Percentiles rank a stretch among this genome's conserved stretches.
Evolutionary conservation across 2,113 vertebrate species (phyloP).

Genomic region (Ursus arctos): DNA sequence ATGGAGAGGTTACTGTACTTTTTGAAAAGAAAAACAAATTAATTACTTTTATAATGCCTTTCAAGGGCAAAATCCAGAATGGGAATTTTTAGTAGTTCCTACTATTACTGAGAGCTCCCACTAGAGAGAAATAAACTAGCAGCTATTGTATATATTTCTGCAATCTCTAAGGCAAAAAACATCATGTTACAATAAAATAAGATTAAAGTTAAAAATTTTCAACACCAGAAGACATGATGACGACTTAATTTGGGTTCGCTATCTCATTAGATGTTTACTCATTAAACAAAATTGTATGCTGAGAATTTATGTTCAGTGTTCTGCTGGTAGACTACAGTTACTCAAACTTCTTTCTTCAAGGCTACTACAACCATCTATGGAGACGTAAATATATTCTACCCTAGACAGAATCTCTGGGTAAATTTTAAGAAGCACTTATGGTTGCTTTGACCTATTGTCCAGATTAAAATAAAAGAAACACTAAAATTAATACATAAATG

Average conservation of each 20-base stretch:
- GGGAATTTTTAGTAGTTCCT: not conserved
- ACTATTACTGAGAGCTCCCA: not conserved
- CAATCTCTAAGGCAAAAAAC: not conserved
- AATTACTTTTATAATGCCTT: not conserved
- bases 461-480: conserved; percentile 44
- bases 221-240: not conserved
- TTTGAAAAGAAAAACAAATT: conserved; percentile 28
- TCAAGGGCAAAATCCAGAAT: conserved; percentile 32
- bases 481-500: not conserved
- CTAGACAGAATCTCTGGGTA: not conserved
- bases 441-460: not conserved
- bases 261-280: not conserved
- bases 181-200: not conserved
- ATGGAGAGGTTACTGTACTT: not conserved
- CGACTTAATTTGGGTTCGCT: not conserved
- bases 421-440: conserved; percentile 24
- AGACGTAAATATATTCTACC: not conserved
- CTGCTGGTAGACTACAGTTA: not conserved
- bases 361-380: not conserved
- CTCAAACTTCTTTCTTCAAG: conserved; percentile 30
- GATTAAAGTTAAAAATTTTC: not conserved
- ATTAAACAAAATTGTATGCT: not conserved
- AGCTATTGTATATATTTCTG: not conserved
- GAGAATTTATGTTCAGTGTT: not conserved
- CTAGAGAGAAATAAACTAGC: not conserved